Percentiles rank a stretch among this genome's conserved stretches.
Evolutionary conservation across 2,113 vertebrate species (phyloP).

Genomic region (Numenius arquata): DNA sequence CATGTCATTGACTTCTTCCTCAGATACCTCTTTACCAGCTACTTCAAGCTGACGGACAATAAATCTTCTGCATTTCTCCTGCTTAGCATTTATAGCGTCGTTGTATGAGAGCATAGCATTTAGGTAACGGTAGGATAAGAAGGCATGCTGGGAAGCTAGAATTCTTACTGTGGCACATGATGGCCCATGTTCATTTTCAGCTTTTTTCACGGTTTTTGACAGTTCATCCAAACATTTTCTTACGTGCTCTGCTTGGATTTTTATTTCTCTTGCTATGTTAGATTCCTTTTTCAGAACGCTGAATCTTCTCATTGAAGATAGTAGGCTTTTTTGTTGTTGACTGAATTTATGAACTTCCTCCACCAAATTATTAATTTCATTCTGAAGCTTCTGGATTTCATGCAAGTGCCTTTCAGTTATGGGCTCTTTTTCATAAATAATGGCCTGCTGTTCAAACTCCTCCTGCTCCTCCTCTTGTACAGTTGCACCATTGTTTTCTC

Average conservation of each 20-base stretch:
- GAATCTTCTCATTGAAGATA: slow-evolving; percentile 90
- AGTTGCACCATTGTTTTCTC: slow-evolving; percentile 4
- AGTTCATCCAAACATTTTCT: slow-evolving; percentile 80
- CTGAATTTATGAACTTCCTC: slow-evolving; percentile 83
- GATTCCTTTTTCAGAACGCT: slow-evolving; percentile 94
- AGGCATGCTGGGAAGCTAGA: slow-evolving; percentile 80
- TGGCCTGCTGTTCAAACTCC: slow-evolving; percentile 78
- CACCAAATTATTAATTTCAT: slow-evolving; percentile 81
- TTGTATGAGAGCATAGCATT: slow-evolving; percentile 87
- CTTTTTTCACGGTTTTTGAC: slow-evolving; percentile 76
- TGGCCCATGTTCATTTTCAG: slow-evolving; percentile 75
- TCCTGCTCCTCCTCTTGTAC: slow-evolving; percentile 63
- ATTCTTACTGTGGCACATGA: slow-evolving; percentile 80
- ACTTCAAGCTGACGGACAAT: slow-evolving; percentile 93
- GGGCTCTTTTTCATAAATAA: slow-evolving; percentile 90
- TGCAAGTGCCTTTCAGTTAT: slow-evolving; percentile 83
- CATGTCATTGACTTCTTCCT: slow-evolving; percentile 91
- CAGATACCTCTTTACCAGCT: slow-evolving; percentile 82
- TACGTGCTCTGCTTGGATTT: slow-evolving; percentile 85
- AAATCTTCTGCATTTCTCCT: slow-evolving; percentile 90
- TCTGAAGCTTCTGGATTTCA: slow-evolving; percentile 84
- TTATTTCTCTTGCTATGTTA: slow-evolving; percentile 84
- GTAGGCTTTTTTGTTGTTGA: slow-evolving; percentile 85
- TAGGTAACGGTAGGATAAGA: slow-evolving; percentile 80
- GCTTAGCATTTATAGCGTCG: slow-evolving; percentile 83